Evolutionary conservation across 64 coral and sea anemone genomes (phyloP), one percentile per base, ranked within the genome.

Genomic region (Trachythela sp.): DNA sequence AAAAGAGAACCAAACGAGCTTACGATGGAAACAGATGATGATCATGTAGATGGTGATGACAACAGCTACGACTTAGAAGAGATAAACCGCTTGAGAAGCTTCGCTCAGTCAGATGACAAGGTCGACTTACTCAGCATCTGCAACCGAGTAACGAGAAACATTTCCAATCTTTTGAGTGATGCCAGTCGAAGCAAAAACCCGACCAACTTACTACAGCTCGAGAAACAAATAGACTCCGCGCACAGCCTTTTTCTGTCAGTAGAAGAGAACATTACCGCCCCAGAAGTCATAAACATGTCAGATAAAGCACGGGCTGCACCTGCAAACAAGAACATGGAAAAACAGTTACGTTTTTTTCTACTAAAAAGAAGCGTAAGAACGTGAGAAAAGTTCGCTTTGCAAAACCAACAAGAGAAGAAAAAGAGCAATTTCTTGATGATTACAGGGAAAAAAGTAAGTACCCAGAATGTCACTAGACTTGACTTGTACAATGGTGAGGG

Each of bases 291-390:
- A 27, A 68, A 17, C 7, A 49, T 49, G 48, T 49, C 48, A 49
- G 32, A 58, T 42, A 37, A 50, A 22, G 86, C 60, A 40, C 50
- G 70, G 4, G 10, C 40, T 37, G 54, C 90, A 18, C 87, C 90
- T 9, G 90, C 84, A 32, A 86, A 91, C 54, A 91, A 91, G 70
- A 15, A 70, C 24, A 91, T 77, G 84, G 90, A 91, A 50, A 86
- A 58, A 20, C 84, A 91, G 68, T 48, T 22, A 38, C 59, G 64
- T 91, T 91, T 83, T 76, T 52, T 56, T 91, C 84, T 26, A 91
- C 67, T 8, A 91, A 91, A 72, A 37, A 70, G 52, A 91, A 87
- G 39, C 64, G 60, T 31, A 38, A 39, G 27, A 75, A 86, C 22
- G 51, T 39, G 83, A 7, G 30, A 39, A 86, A 85, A 76, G 90